A percentile compares a stretch with the other conserved stretches of the same genome.
These are phyloP conservation scores for Spicauda simplicius DNA, from an alignment of 2,888 invertebrate genomes.

Conservation along the genomic window DNA sequence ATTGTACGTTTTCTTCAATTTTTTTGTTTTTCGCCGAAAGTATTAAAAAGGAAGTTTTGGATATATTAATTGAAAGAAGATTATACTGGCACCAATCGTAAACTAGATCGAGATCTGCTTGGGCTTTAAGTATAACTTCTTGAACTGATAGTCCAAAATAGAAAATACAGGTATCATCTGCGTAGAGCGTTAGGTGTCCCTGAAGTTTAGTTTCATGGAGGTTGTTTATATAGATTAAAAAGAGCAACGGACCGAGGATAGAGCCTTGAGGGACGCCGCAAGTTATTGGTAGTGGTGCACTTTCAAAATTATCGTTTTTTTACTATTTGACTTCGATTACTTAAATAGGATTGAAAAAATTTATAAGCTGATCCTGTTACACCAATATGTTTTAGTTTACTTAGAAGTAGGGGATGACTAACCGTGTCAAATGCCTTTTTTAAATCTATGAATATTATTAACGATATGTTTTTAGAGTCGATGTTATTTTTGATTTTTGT, in stretches of 20 bases:
- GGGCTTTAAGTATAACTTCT: background rate
- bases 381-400: background rate
- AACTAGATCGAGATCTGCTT: background rate
- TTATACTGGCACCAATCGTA: slow-evolving; percentile 1
- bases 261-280: slow-evolving; percentile 5
- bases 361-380: background rate
- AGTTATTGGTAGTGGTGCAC: background rate
- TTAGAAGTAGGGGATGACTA: background rate
- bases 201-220: background rate
- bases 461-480: background rate
- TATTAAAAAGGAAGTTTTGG: slow-evolving; percentile 3
- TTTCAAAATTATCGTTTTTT: background rate
- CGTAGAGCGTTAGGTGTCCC: background rate
- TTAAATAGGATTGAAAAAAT: background rate
- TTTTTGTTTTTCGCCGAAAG: background rate
- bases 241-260: too few species aligned
- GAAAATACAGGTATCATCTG: slow-evolving; percentile 7
- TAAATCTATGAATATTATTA: slow-evolving; percentile 4
- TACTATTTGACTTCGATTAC: background rate
- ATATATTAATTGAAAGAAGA: background rate
- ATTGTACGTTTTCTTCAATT: background rate
- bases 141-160: slow-evolving; percentile 1
- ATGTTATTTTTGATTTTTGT: slow-evolving; percentile 14
- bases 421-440: too few species aligned
- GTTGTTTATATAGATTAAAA: slow-evolving; percentile 1